phyloP scores from a whole-genome alignment of 2,888 invertebrate genomes.

The Caprella mutica region DNA sequence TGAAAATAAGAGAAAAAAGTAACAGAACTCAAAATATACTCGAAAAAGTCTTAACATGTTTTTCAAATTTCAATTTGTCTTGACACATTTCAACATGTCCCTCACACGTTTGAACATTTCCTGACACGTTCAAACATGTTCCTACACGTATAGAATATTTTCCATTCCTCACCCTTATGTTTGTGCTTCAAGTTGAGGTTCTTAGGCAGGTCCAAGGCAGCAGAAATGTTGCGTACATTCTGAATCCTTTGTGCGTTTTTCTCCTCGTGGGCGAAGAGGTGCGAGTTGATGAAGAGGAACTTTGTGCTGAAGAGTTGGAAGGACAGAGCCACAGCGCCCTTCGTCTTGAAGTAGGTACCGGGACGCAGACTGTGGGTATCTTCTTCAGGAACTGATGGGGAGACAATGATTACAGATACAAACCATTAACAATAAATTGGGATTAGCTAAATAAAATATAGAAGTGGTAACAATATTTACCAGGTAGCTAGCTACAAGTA shows the following conservation, averaged over 20 bases:
- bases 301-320: slow-evolving; percentile 86
- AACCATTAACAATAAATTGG: too few relatives aligned
- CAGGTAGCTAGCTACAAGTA: too few relatives aligned
- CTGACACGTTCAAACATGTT: too few relatives aligned
- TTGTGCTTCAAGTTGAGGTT: slow-evolving; percentile 59
- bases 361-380: slow-evolving; percentile 75
- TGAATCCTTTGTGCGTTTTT: slow-evolving; percentile 77
- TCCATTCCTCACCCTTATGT: slow-evolving; percentile 45
- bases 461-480: slow-evolving; percentile 10
- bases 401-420: slow-evolving; percentile 10
- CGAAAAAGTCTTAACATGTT: too few relatives aligned
- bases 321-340: slow-evolving; percentile 87
- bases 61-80: too few relatives aligned
- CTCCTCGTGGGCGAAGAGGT: slow-evolving; percentile 77
- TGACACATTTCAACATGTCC: too few relatives aligned
- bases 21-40: not conserved
- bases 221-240: slow-evolving; percentile 70
- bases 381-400: slow-evolving; percentile 63
- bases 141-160: too few relatives aligned
- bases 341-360: slow-evolving; percentile 68
- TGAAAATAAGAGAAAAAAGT: too few relatives aligned
- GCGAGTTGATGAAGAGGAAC: slow-evolving; percentile 87
- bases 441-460: too few relatives aligned
- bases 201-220: slow-evolving; percentile 69
- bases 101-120: too few relatives aligned